Conservation (phyloP, 2,888 invertebrate species). For the Lepidocyrtinus sp. region DNA sequence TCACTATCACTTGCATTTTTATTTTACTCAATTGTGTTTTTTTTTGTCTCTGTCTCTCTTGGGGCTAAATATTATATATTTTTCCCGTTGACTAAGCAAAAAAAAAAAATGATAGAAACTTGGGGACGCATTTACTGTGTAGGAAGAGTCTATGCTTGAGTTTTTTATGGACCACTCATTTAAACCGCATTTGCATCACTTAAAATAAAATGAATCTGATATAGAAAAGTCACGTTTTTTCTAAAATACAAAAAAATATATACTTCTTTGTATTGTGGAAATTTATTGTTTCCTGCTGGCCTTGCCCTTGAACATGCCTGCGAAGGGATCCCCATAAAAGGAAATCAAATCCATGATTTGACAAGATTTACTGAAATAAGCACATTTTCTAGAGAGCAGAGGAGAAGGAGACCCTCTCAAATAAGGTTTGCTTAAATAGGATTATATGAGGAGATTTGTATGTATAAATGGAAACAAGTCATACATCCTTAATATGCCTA, state of each 20-base stretch:
- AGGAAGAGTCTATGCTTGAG: too few relatives aligned
- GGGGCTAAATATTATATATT: background rate
- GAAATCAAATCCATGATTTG: too few relatives aligned
- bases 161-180: constrained; percentile 7
- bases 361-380: constrained; percentile 11
- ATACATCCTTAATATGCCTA: background rate
- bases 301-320: background rate
- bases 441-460: constrained; percentile 44
- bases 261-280: too few relatives aligned
- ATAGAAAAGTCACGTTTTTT: constrained; percentile 21
- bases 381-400: background rate
- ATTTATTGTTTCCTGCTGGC: background rate
- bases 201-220: background rate
- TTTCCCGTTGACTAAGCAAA: constrained; percentile 1
- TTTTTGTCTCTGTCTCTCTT: too few relatives aligned
- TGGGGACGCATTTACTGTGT: too few relatives aligned
- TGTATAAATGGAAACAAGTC: constrained; percentile 20
- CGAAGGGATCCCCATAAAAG: too few relatives aligned
- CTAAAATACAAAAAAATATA: too few relatives aligned
- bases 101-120: too few relatives aligned
- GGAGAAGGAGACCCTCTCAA: too few relatives aligned
- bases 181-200: constrained; percentile 24
- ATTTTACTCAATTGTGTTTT: background rate
- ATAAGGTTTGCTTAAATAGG: too few relatives aligned
- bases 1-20: background rate